Percentiles rank a stretch among this genome's conserved stretches.
phyloP scores from a whole-genome alignment of 2,113 vertebrate genomes.

The Vanacampus margaritifer region DNA sequence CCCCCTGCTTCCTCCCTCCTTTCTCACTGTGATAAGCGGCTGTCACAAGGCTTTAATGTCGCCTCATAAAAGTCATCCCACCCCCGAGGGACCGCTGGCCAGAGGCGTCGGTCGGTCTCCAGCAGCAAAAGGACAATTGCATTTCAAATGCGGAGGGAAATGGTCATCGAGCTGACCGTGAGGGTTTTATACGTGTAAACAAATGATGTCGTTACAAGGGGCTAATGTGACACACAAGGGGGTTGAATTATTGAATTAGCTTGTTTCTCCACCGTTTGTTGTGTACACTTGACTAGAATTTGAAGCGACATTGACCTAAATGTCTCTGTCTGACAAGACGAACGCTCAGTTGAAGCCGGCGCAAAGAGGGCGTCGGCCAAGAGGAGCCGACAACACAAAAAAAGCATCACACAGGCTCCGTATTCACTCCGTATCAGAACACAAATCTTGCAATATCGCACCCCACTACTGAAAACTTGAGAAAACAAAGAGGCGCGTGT shows the following conservation, averaged over 20 bases:
- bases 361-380: constrained; percentile 5
- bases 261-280: constrained; percentile 30
- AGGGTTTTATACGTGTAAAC: constrained; percentile 47
- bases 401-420: neutral
- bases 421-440: no score
- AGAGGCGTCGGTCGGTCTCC: constrained; percentile 8
- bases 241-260: constrained; percentile 17
- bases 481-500: no score
- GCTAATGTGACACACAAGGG: constrained; percentile 36
- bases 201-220: constrained; percentile 36
- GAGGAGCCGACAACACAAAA: neutral
- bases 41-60: constrained; percentile 57
- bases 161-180: constrained; percentile 41
- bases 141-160: constrained; percentile 26
- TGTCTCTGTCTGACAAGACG: constrained; percentile 22
- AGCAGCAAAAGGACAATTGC: constrained; percentile 31
- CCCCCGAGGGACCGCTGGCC: constrained; percentile 10
- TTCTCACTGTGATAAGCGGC: constrained; percentile 37
- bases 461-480: no score
- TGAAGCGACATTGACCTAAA: constrained; percentile 52
- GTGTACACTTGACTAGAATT: constrained; percentile 23
- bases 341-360: constrained; percentile 12
- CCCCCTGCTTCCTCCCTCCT: constrained; percentile 7
- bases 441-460: no score
- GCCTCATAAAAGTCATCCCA: constrained; percentile 29